Evolutionary conservation across 2,113 vertebrate genomes (phyloP), one percentile per base, ranked within the genome.

Genomic region (Alces alces): DNA sequence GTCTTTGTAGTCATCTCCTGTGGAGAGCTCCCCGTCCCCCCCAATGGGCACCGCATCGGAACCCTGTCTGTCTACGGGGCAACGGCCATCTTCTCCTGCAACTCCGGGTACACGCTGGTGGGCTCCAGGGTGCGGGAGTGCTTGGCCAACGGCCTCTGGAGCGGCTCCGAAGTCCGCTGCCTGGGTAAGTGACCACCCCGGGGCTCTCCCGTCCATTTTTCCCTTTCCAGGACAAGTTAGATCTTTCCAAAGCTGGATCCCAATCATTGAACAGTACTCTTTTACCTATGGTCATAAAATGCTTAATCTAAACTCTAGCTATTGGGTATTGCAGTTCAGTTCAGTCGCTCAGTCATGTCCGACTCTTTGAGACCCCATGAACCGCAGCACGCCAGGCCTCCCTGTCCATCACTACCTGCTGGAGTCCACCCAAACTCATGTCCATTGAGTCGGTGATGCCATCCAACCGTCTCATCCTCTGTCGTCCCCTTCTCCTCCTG

Each of bases 11-110:
- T 99, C 90, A 99, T 99, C 96, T 99, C 99, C 78, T 99, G 99
- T 0, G 99, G 99, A 86, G 99, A 99, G 50, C 99, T 99, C 89
- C 99, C 99, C 0, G 99, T 99, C 1, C 99, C 99, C 1, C 99
- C 99, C 1, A 99, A 99, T 2, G 99, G 99, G 39, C 99, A 99
- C 99, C 99, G 99, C 98, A 99, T 99, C 2, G 99, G 99, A 84
- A 99, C 99, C 0, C 91, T 99, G 94, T 99, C 99, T 33, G 98
- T 98, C 54, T 99, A 99, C 0, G 99, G 99, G 54, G 99, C 99
- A 6, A 99, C 99, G 0, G 99, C 99, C 96, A 99, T 99, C 98
- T 99, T 99, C 98, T 99, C 99, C 97, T 99, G 99, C 98, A 99
- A 99, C 98, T 99, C 99, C 0, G 99, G 99, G 45, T 99, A 99